Base-by-base conservation (phyloP, 2,113 vertebrate species). In the Gallinago media region DNA sequence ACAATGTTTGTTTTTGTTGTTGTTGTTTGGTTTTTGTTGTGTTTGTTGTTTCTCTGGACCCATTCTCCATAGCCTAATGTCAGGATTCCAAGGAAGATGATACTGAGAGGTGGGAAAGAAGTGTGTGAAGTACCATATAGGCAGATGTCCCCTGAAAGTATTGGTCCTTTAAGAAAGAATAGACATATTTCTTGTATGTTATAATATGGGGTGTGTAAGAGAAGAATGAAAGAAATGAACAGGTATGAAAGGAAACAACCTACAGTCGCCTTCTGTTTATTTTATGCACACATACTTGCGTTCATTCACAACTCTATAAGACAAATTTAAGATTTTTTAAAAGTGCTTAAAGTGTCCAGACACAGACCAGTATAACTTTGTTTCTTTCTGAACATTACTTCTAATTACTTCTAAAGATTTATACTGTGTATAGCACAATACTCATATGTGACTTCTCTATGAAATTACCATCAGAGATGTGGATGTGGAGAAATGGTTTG, bases 381-480 rank as follows among this genome's bases (percentile, higher is more conserved):
- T 50, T 12, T n/a, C 6, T 4, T 59, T 65, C 77, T 59, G 2
- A 88, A 42, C 8, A 19, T 73, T 56, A 34, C 2, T 46, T 78
- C 15, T 49, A 49, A 87, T 73, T 56, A 34, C 2, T 46, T 78
- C 15, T 49, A 49, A 87, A 62, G 4, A 25, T 42, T 56, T 82
- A 31, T 66, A 32, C 9, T 26, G 1, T 74, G 19, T 2, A 2
- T 65, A 46, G 0, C 6, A 34, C 29, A 15, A 3, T 74, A 32
- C 4, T 44, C 3, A 19, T 29, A 36, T 2, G 1, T 42, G 20
- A 61, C 25, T 42, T 62, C 62, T 58, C 70, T 29, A 44, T n/a
- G 49, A 61, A 66, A 5, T 22, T 70, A 38, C 44, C 12, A 87
- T 21, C 8, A 3, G 2, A 76, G 17, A 63, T 42, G 32, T 78